Conservation (phyloP, 2,888 invertebrate genomes). For the Drosophila prostipennis region DNA sequence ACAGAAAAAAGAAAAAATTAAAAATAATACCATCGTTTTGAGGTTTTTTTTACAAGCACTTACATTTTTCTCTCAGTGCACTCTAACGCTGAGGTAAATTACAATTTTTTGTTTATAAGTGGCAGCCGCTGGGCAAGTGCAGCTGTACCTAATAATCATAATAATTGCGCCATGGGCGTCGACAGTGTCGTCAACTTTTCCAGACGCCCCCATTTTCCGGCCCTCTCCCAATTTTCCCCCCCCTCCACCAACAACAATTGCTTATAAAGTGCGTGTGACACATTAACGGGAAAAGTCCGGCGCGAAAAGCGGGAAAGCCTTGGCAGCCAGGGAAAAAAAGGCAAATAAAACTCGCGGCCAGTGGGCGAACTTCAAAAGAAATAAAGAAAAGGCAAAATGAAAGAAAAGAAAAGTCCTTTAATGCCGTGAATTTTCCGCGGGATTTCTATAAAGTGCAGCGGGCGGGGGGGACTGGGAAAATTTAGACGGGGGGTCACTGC, state of each 20-base stretch:
- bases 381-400: slow-evolving; percentile 59
- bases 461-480: slow-evolving; percentile 6
- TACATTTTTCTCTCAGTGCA: neutral
- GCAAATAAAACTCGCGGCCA: slow-evolving; percentile 67
- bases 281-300: slow-evolving; percentile 73
- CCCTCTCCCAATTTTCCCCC: slow-evolving; percentile 11
- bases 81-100: slow-evolving; percentile 68
- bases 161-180: slow-evolving; percentile 78
- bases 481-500: slow-evolving; percentile 44
- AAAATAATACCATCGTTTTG: too few relatives aligned
- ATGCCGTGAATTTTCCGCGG: slow-evolving; percentile 78
- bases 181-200: slow-evolving; percentile 73
- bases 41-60: too few relatives aligned
- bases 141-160: slow-evolving; percentile 80
- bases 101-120: slow-evolving; percentile 78
- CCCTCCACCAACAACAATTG: slow-evolving; percentile 65
- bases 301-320: slow-evolving; percentile 60
- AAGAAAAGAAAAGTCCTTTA: slow-evolving; percentile 74
- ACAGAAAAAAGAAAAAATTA: too few relatives aligned
- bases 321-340: slow-evolving; percentile 54
- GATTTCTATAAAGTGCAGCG: slow-evolving; percentile 71
- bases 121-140: slow-evolving; percentile 69
- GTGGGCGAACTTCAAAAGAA: slow-evolving; percentile 75
- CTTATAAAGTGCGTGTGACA: slow-evolving; percentile 82
- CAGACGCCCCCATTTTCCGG: slow-evolving; percentile 54